Evolutionary conservation across 2,888 invertebrate genomes (phyloP), one percentile per base, ranked within the genome.

Genomic region (Thymelicus sylvestris): DNA sequence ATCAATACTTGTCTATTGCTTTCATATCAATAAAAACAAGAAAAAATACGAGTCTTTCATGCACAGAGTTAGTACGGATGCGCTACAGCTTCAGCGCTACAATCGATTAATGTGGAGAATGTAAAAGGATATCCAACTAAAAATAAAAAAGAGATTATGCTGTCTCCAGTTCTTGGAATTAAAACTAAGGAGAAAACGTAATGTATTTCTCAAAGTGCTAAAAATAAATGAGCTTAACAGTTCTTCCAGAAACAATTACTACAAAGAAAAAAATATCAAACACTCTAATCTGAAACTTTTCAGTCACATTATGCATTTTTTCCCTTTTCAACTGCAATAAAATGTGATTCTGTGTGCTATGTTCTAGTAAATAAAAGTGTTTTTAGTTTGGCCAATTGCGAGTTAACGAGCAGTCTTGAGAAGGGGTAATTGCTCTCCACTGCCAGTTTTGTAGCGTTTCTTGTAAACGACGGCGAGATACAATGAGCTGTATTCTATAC

Each of bases 341-440:
- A 75, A 39, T 78, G 66, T 55, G 50, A 62, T 71, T 52, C 4
- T 70, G 70, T 66, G 55, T 61, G 12, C 69, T 71, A 65, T 41
- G 10, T 13, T 0, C 7, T 39, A 50, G 59, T 66, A 6, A 41
- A 72, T 80, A 83, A 71, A 72, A 78, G 52, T 65, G 71, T 69
- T 70, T 78, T 81, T 80, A 15, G 71, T 47, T 74, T 72, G 73
- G 70, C 15, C 38, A 3, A 24, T 44, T 44, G 70, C 60, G 72
- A 75, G 75, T 79, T 81, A 83, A 84, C 84, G 82, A 87, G 83
- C 78, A 75, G 76, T 82, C 84, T 83, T 76, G 79, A 81, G 75
- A 74, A 69, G 71, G 75, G 75, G 75, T 80, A 78, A 82, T 82
- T 79, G 80, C 81, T 77, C 82, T 79, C 74, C 72, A 74, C 75